Conservation (phyloP, 2,113 vertebrate genomes). For the Cygnus atratus region DNA sequence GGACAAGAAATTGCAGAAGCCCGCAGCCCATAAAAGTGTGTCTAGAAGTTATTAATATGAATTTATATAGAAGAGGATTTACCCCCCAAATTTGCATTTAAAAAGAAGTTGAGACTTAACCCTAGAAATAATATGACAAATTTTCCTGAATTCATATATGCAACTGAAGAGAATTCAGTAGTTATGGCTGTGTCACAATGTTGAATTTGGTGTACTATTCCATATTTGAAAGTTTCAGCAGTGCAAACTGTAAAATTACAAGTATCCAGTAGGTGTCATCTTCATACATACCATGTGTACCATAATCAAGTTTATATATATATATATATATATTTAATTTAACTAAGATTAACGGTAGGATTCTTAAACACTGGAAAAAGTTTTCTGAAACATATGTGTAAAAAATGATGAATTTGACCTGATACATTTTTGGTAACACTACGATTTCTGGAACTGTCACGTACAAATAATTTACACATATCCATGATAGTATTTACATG, state of each 20-base stretch:
- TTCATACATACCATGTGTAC: not conserved
- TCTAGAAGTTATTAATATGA: not conserved
- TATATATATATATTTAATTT: not conserved
- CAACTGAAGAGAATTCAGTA: not conserved
- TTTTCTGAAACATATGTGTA: not conserved
- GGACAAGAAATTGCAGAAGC: not conserved
- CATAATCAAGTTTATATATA: not conserved
- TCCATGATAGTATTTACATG: not conserved
- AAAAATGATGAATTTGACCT: not conserved
- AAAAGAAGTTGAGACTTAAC: not conserved
- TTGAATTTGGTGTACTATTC: not conserved
- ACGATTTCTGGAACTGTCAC: not conserved
- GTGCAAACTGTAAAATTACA: not conserved
- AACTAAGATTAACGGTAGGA: not conserved
- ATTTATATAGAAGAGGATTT: not conserved
- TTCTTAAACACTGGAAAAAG: not conserved
- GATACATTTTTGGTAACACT: not conserved
- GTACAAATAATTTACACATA: not conserved
- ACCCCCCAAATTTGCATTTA: not conserved
- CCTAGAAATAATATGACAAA: not conserved
- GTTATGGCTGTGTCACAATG: not conserved
- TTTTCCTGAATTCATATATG: not conserved
- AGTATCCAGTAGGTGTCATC: slow-evolving; percentile 31
- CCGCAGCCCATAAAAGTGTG: not conserved
- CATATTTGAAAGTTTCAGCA: not conserved